These are phyloP conservation scores for Aleiodes leptofemur DNA, from an alignment of 2,888 invertebrate species.

Conservation along the genomic window DNA sequence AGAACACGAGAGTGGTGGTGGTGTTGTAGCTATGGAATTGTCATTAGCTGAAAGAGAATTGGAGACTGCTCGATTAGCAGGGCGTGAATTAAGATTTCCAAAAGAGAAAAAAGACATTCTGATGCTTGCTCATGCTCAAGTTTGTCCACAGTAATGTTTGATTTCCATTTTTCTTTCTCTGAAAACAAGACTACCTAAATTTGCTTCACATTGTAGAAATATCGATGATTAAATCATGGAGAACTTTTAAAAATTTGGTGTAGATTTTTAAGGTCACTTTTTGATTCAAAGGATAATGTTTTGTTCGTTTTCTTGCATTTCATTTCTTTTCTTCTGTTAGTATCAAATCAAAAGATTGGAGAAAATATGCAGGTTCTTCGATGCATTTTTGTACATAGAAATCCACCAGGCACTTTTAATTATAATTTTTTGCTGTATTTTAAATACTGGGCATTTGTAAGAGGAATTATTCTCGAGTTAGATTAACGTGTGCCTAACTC, in stretches of 20 bases:
- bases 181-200: background rate
- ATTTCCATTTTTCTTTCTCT: background rate
- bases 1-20: constrained; percentile 82
- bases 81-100: constrained; percentile 93
- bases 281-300: too few species aligned
- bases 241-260: too few species aligned
- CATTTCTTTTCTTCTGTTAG: too few species aligned
- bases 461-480: background rate
- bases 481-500: constrained; percentile 1
- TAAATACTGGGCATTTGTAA: constrained; percentile 14
- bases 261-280: background rate
- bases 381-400: constrained; percentile 15
- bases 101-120: constrained; percentile 97
- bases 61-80: constrained; percentile 89
- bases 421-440: background rate
- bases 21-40: constrained; percentile 87
- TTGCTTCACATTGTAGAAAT: background rate
- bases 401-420: background rate
- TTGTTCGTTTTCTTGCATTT: too few species aligned
- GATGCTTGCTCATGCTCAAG: constrained; percentile 91
- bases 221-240: background rate
- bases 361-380: background rate
- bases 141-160: constrained; percentile 74
- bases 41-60: constrained; percentile 91
- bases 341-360: background rate